Percentiles rank a stretch among this genome's conserved stretches.
Conservation (phyloP, 2,888 invertebrate species). For the Xanthorhoe designata region DNA sequence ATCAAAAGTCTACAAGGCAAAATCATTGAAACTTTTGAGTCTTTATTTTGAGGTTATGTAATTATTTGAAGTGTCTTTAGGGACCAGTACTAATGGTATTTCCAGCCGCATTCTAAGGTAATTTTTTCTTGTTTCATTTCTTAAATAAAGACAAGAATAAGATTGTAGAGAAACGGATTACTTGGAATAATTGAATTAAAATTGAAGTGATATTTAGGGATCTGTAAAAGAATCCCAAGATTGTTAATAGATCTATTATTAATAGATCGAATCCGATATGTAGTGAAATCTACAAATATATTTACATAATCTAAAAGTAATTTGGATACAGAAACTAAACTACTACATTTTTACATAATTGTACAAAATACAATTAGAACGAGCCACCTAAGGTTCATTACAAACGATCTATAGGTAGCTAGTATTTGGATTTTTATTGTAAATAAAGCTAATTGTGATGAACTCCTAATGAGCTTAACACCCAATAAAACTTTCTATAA, state of each 20-base stretch:
- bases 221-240: background rate
- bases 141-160: background rate
- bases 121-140: background rate
- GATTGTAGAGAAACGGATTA: background rate
- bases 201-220: background rate
- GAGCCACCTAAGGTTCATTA: too few relatives aligned
- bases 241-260: background rate
- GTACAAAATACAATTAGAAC: too few relatives aligned
- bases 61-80: background rate
- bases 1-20: constrained; percentile 6
- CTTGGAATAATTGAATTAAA: background rate
- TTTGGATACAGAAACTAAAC: too few relatives aligned
- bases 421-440: too few relatives aligned
- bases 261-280: background rate
- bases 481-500: background rate
- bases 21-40: constrained; percentile 18
- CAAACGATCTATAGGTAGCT: too few relatives aligned
- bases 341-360: too few relatives aligned
- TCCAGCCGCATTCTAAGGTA: background rate
- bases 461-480: background rate
- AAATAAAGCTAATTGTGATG: background rate
- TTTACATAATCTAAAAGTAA: too few relatives aligned
- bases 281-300: too few relatives aligned
- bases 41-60: constrained; percentile 6
- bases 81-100: background rate